Base-by-base conservation (phyloP, 1,140 invertebrate genomes). In the Macrobrachium nipponense region DNA sequence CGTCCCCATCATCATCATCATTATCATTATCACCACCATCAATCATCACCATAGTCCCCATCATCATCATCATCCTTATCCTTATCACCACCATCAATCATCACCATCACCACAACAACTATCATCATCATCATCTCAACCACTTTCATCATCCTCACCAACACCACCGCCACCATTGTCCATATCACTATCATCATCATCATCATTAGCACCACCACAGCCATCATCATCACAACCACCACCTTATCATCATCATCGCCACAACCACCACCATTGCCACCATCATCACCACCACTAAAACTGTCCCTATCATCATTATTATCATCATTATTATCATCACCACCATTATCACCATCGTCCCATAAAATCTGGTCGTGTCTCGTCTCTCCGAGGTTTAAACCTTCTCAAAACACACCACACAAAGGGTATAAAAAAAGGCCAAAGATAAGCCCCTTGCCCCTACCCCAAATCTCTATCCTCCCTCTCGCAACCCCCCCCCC, bases 1-100 rank as follows among this genome's bases (percentile, higher is more conserved):
- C 0, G 27, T 68, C 66, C n/a, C n/a, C 66, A 68, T 68, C 66
- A 68, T n/a, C 66, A 68, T n/a, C 66, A 68, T 27, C 66, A 68
- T 68, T 0, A 68, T 20, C 66, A 68, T 18, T 20, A 68, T 68
- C 66, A 68, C n/a, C 66, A 68, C 66, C 66, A 68, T 4, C 27
- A 36, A 36, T 68, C 66, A 68, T 11, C 66, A 68, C n/a, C 66
- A 68, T 68, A 11, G 27, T 68, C 66, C n/a, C 27, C 66, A 15
- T 20, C 66, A 68, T n/a, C 66, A 68, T n/a, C 66, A 68, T 20
- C 12, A 68, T 68, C 66, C n/a, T 5, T 11, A 68, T 68, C 66
- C 5, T n/a, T 11, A 68, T 27, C 66, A 68, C 12, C 0, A 68
- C 12, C 66, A 68, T 68, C 5, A 2, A 68, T 68, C 66, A 68